Percentiles rank a stretch among this genome's conserved stretches.
These are phyloP conservation scores for Nowickia ferox DNA, from an alignment of 2,888 invertebrate genomes.

Conservation along the genomic window DNA sequence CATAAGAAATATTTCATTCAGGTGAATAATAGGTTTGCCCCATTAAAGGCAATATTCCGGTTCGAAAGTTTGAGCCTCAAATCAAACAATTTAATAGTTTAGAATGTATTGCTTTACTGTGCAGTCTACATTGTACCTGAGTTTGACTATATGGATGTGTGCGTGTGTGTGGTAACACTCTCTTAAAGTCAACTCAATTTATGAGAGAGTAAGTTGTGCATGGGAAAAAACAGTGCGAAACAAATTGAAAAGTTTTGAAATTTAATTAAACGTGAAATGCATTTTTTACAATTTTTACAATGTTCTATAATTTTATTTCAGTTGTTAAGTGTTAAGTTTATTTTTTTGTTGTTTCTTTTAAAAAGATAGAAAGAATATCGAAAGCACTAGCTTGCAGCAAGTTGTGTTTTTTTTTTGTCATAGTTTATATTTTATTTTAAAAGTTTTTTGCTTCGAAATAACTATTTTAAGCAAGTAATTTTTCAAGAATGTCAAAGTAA, in stretches of 20 bases:
- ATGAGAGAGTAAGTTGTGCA: slow-evolving; percentile 16
- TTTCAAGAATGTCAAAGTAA: too few relatives aligned
- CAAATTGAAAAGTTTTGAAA: slow-evolving; percentile 69
- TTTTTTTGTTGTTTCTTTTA: neutral
- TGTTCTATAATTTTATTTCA: slow-evolving; percentile 48
- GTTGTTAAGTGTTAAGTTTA: slow-evolving; percentile 43
- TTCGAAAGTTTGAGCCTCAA: too few relatives aligned
- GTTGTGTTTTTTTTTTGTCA: neutral
- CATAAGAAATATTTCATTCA: too few relatives aligned
- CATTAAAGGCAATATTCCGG: too few relatives aligned
- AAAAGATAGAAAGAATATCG: neutral
- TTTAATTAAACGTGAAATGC: slow-evolving; percentile 72
- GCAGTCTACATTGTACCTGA: neutral
- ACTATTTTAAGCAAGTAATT: too few relatives aligned
- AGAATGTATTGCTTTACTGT: neutral
- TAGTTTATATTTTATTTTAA: neutral
- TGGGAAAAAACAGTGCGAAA: slow-evolving; percentile 27
- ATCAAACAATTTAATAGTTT: neutral
- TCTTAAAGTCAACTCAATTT: slow-evolving; percentile 55
- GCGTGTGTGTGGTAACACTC: neutral
- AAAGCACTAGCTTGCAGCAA: neutral
- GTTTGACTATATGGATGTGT: neutral
- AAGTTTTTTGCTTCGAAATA: too few relatives aligned
- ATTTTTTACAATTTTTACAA: slow-evolving; percentile 54
- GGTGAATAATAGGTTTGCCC: too few relatives aligned